Evolutionary conservation across 92 coral and sea anemone species (phyloP), one percentile per base, ranked within the genome.

Genomic region (Umimayanthus kanabou): DNA sequence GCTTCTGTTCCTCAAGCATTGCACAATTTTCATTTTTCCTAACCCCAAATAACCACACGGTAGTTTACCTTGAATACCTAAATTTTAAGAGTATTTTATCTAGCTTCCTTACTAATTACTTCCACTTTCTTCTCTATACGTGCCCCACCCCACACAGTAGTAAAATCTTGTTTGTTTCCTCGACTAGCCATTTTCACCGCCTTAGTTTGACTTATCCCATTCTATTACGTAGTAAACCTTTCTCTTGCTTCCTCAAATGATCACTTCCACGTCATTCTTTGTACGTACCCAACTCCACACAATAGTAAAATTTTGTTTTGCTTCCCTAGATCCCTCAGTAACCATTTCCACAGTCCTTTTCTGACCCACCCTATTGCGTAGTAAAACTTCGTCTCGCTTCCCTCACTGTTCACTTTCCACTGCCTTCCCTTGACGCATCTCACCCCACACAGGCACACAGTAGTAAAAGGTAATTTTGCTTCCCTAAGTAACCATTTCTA

Each of bases 371-470:
- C 99, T 22, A 96, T 86, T 66, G 93, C 92, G 89, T 95, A 96
- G 91, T 95, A 96, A 88, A 90, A 96, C 69, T 96, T 96, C 98
- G 93, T 95, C 90, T 95, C 95, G 91, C 93, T 91, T 28, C 94
- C 96, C 74, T 92, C 94, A 79, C 94, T 93, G 77, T 95, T 95
- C 61, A 96, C 99, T 33, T 71, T 94, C 98, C 61, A 96, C 98
- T 39, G 95, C 98, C 84, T 96, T 96, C 50, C 50, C 9, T 9
- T 6, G 11, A 47, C 50, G 50, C 6, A 47, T 8, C 11, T 10
- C 50, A 7, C 11, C 9, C 1, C 37, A 33, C 37, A 0, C 37
- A 33, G 37, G 37, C 50, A 47, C 50, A 47, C 50, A 47, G 50
- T 47, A 47, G 10, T 9, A 47, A 9, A 58, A 13, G 6, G 0